These are phyloP conservation scores for Camponotus vicinus DNA, from an alignment of 1,140 invertebrate species.

Conservation along the genomic window DNA sequence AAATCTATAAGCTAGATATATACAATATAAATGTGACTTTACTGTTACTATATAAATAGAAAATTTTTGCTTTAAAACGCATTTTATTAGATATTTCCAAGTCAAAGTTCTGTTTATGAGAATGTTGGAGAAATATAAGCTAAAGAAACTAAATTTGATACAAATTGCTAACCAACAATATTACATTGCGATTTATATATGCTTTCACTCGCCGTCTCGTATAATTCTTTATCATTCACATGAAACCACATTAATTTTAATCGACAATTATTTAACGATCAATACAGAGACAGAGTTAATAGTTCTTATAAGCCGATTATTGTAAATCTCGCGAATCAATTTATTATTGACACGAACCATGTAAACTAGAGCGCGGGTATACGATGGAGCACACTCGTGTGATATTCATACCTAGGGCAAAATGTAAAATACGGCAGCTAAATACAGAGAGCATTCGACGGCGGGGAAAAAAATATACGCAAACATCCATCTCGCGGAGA, in stretches of 20 bases:
- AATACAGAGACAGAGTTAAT: slow-evolving; percentile 19
- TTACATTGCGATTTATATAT: not conserved
- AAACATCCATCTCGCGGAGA: slow-evolving; percentile 20
- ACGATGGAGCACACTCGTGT: not conserved
- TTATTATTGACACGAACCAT: slow-evolving; percentile 32
- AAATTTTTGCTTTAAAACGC: not conserved
- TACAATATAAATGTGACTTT: not conserved
- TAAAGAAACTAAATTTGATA: not conserved
- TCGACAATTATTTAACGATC: slow-evolving; percentile 37
- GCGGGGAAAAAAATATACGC: not conserved
- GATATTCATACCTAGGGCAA: not conserved
- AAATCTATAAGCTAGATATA: not conserved
- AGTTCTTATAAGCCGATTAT: slow-evolving; percentile 53
- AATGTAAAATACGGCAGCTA: slow-evolving; percentile 25
- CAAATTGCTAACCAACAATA: not conserved
- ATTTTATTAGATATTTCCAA: not conserved
- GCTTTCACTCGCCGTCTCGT: not conserved
- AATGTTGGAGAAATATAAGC: not conserved
- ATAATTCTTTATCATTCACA: slow-evolving; percentile 14
- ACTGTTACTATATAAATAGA: not conserved
- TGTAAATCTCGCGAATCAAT: slow-evolving; percentile 32
- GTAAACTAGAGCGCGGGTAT: not conserved
- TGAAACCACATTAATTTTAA: slow-evolving; percentile 44
- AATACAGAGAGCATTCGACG: not conserved
- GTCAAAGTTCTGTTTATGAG: not conserved